Evolutionary conservation across 2,797 vertebrate species (phyloP).

Genomic region (Sebastes matsubarae): DNA sequence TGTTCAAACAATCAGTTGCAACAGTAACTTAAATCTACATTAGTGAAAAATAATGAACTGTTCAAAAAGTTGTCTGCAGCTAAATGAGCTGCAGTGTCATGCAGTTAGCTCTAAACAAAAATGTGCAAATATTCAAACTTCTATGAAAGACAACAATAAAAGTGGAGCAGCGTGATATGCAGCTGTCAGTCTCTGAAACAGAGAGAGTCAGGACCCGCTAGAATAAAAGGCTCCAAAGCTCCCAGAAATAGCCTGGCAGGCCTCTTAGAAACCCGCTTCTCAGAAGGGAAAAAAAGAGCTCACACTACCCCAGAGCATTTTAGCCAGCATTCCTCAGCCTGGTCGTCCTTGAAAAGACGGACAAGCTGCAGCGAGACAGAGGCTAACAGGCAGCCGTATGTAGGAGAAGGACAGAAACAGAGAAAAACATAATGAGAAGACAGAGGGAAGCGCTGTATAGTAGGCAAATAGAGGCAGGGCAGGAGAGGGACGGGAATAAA

Average conservation of each 20-base stretch:
- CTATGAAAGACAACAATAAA: not conserved
- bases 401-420: slow-evolving; percentile 22
- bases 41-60: not conserved
- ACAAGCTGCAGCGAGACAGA: slow-evolving; percentile 24
- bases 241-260: slow-evolving; percentile 36
- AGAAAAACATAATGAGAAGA: slow-evolving; percentile 10
- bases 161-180: not conserved
- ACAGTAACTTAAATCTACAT: not conserved
- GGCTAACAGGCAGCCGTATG: slow-evolving; percentile 12
- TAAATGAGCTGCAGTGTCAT: not conserved
- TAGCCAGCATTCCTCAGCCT: slow-evolving; percentile 31
- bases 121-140: not conserved
- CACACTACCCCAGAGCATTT: slow-evolving; percentile 12
- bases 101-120: not conserved
- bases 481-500: not conserved
- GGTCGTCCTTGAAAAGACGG: slow-evolving; percentile 56
- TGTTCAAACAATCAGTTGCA: not conserved
- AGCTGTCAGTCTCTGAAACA: slow-evolving; percentile 11
- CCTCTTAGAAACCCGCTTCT: slow-evolving; percentile 33
- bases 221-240: slow-evolving; percentile 23
- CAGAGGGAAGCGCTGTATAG: slow-evolving; percentile 8
- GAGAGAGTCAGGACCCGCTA: not conserved
- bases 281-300: slow-evolving; percentile 8
- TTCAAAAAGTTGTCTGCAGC: not conserved
- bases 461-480: not conserved